Evolutionary conservation across 53 echinoderm and acorn worm genomes (phyloP), one percentile per base, ranked within the genome.

Genomic region (Crossaster papposus): DNA sequence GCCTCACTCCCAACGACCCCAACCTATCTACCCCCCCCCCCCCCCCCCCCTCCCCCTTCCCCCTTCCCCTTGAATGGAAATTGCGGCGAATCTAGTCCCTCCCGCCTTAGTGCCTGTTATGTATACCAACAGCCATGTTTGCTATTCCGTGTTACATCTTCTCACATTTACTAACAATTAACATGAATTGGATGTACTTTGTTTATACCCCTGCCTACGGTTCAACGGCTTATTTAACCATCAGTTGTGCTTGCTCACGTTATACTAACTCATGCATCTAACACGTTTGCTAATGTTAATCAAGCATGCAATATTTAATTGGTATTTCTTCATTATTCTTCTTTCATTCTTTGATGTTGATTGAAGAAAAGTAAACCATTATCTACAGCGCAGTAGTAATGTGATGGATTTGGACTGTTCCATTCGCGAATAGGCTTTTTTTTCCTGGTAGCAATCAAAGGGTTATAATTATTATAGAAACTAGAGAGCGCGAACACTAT

Each of bases 31-130:
- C 44, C 70, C 72, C 72, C 28, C 7, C 72, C 75, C 75, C 35
- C n/a, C 63, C 64, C 50, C 12, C 81, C 83, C 70, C n/a, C 44
- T 30, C 72, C 72, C 28, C 7, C 72, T 36, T 36, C 35, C n/a
- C 63, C 64, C 50, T 14, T 64, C 83, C 70, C 28, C 83, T 68
- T 72, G 84, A 84, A 84, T 84, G 84, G 44, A 72, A 72, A 28
- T 52, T 26, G 72, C 84, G 29, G 38, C 72, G 44, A 24, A 28
- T 17, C 17, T 52, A 50, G 29, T 72, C 51, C 68, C 36, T 70
- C 23, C 83, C 58, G 13, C 44, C 10, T 73, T 52, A 1, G 38
- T 68, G 24, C 36, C 65, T 26, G 51, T 51, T 2, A 17, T n/a
- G n/a, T n/a, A n/a, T 82, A 65, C 65, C 68, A 82, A 64, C 65